Conservation (phyloP, 1,140 invertebrate genomes). For the Scaptomyza hsui region DNA sequence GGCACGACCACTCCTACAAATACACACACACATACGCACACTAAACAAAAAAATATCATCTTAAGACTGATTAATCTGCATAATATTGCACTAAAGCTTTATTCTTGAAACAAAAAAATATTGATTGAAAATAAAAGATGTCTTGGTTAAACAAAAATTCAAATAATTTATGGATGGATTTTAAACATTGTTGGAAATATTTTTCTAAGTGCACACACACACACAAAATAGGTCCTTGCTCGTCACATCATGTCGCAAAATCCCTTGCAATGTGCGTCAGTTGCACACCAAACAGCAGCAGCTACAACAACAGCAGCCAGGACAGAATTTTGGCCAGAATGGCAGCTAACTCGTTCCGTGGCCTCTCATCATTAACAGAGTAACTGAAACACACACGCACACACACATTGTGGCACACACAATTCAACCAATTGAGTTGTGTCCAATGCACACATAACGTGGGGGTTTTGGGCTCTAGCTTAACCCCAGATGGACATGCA, state of each 20-base stretch:
- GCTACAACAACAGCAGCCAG: not conserved
- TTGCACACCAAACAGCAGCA: slow-evolving; percentile 40
- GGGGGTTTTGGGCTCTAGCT: slow-evolving; percentile 6
- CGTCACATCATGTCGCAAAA: slow-evolving; percentile 39
- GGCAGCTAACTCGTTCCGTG: slow-evolving; percentile 67
- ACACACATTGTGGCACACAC: slow-evolving; percentile 17
- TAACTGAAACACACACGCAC: slow-evolving; percentile 29
- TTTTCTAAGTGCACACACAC: no score
- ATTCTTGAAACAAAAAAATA: no score
- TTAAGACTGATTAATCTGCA: no score
- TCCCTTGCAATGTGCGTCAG: slow-evolving; percentile 51
- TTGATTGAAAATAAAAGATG: no score
- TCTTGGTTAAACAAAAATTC: no score
- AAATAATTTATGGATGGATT: no score
- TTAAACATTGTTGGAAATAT: no score
- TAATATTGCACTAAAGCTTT: no score
- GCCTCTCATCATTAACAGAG: slow-evolving; percentile 65
- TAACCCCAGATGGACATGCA: slow-evolving; percentile 49
- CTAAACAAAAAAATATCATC: slow-evolving; percentile 6
- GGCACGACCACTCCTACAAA: slow-evolving; percentile 40
- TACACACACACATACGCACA: slow-evolving; percentile 23
- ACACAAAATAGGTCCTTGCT: not conserved
- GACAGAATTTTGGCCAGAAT: slow-evolving; percentile 58
- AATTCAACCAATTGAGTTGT: slow-evolving; percentile 62
- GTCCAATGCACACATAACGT: slow-evolving; percentile 54